Base-by-base conservation (phyloP, 2,888 invertebrate genomes). In the Yponomeuta malinellus region DNA sequence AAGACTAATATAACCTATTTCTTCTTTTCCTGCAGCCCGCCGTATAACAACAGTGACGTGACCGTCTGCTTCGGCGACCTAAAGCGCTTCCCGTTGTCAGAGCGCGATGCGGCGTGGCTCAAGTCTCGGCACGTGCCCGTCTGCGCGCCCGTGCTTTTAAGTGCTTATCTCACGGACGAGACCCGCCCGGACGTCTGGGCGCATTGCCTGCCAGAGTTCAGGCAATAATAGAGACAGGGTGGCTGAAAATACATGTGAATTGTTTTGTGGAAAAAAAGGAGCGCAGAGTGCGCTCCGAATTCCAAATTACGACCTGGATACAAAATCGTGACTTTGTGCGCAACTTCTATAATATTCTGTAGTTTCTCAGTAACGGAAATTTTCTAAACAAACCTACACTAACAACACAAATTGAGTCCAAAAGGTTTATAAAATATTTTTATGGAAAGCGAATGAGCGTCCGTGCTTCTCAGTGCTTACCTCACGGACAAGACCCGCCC, bases 21-120 rank as follows among this genome's bases (percentile, higher is more conserved):
- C 3, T 15, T 59, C 15, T 15, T 59, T 59, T 33, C 68, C 80
- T 81, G 59, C 86, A 93, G 94, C 31, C 93, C 94, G 0, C 94
- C 94, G 0, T 94, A 93, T 83, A 87, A 86, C 10, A 84, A 93
- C 70, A 86, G 94, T 0, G 90, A 90, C 76, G 93, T 95, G 12
- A 95, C 95, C 0, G 96, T 96, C 74, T 96, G 96, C 78, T 94
- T 97, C 74, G 90, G 96, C 31, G 96, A 96, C 79, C 77, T 93
- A 75, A 87, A 87, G 71, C 84, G 89, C 1, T 82, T 78, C 76
- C 86, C 92, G 0, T 79, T 93, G 0, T 89, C 93, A 0, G 87
- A 86, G 0, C 83, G 94, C 9, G 94, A 95, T 73, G 84, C 94
- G 71, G 90, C 93, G 8, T 93, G 92, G 85, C 86, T 95, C 29